phyloP scores from a whole-genome alignment of 1,140 invertebrate genomes.

The Caenorhabditis tropicalis region DNA sequence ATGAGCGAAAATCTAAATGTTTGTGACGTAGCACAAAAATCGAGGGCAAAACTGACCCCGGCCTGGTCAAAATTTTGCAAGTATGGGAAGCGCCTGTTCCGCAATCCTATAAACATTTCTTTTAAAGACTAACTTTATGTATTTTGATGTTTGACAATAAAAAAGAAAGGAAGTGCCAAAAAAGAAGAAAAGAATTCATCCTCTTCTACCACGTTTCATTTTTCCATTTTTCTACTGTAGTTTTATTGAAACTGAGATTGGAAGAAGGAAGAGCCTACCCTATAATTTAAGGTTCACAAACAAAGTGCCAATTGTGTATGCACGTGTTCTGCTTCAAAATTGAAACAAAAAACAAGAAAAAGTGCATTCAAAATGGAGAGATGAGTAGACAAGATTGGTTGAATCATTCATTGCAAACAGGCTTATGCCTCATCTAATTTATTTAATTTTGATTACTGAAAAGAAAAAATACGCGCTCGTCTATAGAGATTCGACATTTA shows the following conservation, averaged over 20 bases:
- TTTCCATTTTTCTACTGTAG: background rate
- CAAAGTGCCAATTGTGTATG: background rate
- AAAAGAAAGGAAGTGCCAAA: background rate
- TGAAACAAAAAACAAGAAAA: background rate
- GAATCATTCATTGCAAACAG: background rate
- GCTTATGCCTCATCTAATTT: conserved; percentile 1
- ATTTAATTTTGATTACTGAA: background rate
- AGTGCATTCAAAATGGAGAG: background rate
- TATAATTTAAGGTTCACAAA: background rate
- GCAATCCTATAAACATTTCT: conserved; percentile 10
- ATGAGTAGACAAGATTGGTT: background rate
- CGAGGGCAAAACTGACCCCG: background rate
- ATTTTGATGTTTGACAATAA: conserved; percentile 35
- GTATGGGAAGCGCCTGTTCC: background rate
- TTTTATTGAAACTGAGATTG: background rate
- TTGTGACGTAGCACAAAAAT: conserved; percentile 20
- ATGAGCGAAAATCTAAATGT: conserved; percentile 13
- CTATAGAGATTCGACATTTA: background rate
- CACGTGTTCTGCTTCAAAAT: background rate
- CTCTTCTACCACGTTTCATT: background rate
- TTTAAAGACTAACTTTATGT: background rate
- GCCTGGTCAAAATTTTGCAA: background rate
- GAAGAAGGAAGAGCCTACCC: background rate
- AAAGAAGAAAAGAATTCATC: background rate
- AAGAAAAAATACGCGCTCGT: background rate